Conservation (phyloP, 2,113 vertebrate species). For the Syngnathus typhle region DNA sequence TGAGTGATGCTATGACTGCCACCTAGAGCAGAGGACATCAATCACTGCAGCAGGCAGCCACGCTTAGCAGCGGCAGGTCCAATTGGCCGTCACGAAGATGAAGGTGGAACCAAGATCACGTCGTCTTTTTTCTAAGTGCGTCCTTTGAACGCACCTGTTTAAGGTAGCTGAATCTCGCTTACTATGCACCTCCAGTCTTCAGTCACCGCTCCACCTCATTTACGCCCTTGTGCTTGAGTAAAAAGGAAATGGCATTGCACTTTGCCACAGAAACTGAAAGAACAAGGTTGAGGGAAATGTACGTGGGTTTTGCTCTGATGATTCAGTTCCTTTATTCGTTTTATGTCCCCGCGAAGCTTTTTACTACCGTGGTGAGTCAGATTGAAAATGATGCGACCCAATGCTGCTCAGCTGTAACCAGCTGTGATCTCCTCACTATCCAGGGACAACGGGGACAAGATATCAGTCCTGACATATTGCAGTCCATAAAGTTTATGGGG, state of each 20-base stretch:
- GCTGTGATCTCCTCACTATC: background rate
- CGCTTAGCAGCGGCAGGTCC: slow-evolving; percentile 35
- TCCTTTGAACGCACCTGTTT: slow-evolving; percentile 59
- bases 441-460: background rate
- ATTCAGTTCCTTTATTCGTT: slow-evolving; percentile 8
- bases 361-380: slow-evolving; percentile 4
- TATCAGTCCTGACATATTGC: background rate
- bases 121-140: slow-evolving; percentile 7
- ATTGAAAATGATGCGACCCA: background rate
- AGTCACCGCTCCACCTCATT: slow-evolving; percentile 11
- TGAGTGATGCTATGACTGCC: slow-evolving; percentile 43
- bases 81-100: slow-evolving; percentile 20
- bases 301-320: slow-evolving; percentile 13
- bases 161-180: slow-evolving; percentile 33
- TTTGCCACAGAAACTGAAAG: slow-evolving; percentile 8
- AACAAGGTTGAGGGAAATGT: slow-evolving; percentile 17
- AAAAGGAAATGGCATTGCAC: slow-evolving; percentile 14
- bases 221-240: slow-evolving; percentile 29
- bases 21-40: slow-evolving; percentile 33
- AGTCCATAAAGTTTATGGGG: background rate
- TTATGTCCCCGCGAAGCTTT: background rate
- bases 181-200: slow-evolving; percentile 38
- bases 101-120: slow-evolving; percentile 13
- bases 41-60: slow-evolving; percentile 23
- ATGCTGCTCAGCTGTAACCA: background rate